A percentile compares a stretch with the other conserved stretches of the same genome.
These are phyloP conservation scores for Hydropsyche tenuis DNA, from an alignment of 1,140 invertebrate genomes.

Conservation along the genomic window DNA sequence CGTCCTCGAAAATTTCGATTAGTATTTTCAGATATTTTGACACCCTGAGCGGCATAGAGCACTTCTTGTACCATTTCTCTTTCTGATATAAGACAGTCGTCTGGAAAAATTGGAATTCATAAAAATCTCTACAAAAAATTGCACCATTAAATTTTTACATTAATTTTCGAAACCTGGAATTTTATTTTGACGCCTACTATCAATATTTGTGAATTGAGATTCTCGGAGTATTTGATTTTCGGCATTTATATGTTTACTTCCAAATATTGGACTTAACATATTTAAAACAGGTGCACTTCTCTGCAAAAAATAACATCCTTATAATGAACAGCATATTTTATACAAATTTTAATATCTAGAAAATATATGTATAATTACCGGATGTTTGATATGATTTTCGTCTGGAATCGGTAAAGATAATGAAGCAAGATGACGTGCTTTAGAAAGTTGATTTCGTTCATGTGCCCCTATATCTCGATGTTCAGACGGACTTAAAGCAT, in stretches of 20 bases:
- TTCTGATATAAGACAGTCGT: slow-evolving; percentile 55
- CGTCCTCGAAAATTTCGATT: slow-evolving; percentile 49
- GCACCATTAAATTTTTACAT: too few relatives aligned
- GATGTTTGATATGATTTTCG: background rate
- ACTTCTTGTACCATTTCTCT: slow-evolving; percentile 54
- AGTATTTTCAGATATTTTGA: slow-evolving; percentile 39
- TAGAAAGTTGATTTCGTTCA: slow-evolving; percentile 14
- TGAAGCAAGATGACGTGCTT: slow-evolving; percentile 14
- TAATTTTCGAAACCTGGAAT: background rate
- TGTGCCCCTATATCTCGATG: slow-evolving; percentile 4
- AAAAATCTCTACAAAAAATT: background rate
- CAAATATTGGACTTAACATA: background rate
- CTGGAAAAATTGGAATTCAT: slow-evolving; percentile 49
- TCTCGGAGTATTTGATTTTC: too few relatives aligned
- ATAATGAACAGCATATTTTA: background rate
- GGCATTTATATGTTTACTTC: background rate
- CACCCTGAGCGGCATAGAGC: slow-evolving; percentile 55
- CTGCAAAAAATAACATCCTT: background rate
- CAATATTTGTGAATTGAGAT: background rate
- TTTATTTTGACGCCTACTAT: slow-evolving; percentile 2
- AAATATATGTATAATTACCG: background rate
- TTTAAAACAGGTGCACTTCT: background rate
- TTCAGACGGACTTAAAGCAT: slow-evolving; percentile 35
- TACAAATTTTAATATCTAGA: background rate
- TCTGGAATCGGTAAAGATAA: background rate